Percentiles rank a stretch among this genome's conserved stretches.
Conservation (phyloP, 2,797 vertebrate genomes). For the Hipposideros larvatus region DNA sequence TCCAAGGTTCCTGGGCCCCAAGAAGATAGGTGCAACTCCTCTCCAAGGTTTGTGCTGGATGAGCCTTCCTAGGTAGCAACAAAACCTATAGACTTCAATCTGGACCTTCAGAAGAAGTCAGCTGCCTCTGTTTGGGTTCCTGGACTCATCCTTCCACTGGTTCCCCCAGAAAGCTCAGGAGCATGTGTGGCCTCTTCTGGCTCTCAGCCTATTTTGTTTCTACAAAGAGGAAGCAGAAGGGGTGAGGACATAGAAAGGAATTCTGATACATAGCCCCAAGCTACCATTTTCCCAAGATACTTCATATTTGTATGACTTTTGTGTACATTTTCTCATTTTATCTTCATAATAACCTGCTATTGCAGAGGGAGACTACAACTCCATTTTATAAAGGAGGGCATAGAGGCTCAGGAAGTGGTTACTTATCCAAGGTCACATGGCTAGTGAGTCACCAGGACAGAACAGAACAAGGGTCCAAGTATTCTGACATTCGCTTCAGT, state of each 20-base stretch:
- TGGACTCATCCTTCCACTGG: not conserved
- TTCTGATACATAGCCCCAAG: not conserved
- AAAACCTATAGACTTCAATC: not conserved
- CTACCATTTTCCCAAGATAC: not conserved
- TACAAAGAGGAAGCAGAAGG: not conserved
- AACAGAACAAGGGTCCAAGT: not conserved
- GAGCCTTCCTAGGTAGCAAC: not conserved
- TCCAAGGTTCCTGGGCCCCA: not conserved
- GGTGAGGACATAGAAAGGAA: not conserved
- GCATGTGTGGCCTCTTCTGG: not conserved
- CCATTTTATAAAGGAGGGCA: not conserved
- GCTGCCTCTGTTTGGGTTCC: not conserved
- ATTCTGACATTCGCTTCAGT: not conserved
- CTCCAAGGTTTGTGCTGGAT: not conserved
- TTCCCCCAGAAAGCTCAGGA: not conserved
- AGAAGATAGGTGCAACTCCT: not conserved
- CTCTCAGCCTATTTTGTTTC: not conserved
- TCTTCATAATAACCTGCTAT: not conserved
- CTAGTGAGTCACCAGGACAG: conserved; percentile 9
- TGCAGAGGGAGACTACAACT: not conserved
- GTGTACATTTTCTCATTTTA: not conserved
- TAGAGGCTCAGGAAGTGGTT: not conserved
- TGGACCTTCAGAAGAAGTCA: not conserved
- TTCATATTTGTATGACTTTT: not conserved
- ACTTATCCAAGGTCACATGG: not conserved